A percentile compares a stretch with the other conserved stretches of the same genome.
Conservation (phyloP, 1,140 invertebrate genomes). For the Plectrocnemia conspersa region DNA sequence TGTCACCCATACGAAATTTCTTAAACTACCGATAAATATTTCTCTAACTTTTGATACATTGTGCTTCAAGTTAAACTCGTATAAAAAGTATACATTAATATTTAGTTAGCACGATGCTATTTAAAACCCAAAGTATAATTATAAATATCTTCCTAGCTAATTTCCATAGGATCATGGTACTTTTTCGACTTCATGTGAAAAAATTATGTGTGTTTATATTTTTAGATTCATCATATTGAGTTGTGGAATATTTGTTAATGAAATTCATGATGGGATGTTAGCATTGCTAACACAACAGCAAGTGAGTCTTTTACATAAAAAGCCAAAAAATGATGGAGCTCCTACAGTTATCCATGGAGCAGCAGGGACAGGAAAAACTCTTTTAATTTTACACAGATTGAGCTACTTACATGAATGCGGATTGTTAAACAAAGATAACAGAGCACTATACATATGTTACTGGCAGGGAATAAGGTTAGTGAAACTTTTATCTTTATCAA, state of each 20-base stretch:
- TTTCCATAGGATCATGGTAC: too few species aligned
- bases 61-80: too few species aligned
- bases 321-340: conserved; percentile 24
- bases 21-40: too few species aligned
- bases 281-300: conserved; percentile 42
- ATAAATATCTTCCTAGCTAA: too few species aligned
- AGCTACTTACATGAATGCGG: conserved; percentile 37
- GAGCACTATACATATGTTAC: conserved; percentile 42
- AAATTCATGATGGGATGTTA: conserved; percentile 40
- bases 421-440: conserved; percentile 37
- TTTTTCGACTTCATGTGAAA: too few species aligned
- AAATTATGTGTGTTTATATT: too few species aligned
- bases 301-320: conserved; percentile 36
- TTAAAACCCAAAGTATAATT: too few species aligned
- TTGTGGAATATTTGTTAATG: conserved; percentile 43
- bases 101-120: too few species aligned
- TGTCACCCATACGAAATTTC: too few species aligned
- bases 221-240: conserved; percentile 42
- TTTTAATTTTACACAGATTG: conserved; percentile 41
- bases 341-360: conserved; percentile 42
- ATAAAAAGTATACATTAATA: too few species aligned
- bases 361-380: conserved; percentile 43
- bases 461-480: conserved; percentile 43
- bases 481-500: neutral
- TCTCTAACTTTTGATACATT: too few species aligned